Conservation (phyloP, 2,888 invertebrate species). For the Hoplodrina ambigua region DNA sequence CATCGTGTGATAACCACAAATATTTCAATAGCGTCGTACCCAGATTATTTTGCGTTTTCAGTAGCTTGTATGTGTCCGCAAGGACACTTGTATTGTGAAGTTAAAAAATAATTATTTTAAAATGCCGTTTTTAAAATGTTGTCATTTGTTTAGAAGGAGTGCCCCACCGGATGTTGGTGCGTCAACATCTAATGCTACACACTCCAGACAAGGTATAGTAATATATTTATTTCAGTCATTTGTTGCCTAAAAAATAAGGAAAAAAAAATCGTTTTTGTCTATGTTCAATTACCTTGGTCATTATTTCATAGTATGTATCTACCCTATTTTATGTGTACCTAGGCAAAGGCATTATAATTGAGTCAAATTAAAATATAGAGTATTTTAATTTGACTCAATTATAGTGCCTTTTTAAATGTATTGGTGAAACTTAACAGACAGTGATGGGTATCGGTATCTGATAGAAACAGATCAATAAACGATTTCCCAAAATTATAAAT, state of each 20-base stretch:
- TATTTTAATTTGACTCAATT: not conserved
- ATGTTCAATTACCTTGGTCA: not conserved
- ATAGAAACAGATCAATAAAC: not conserved
- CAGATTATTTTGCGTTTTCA: conserved; percentile 13
- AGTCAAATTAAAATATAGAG: too few species aligned
- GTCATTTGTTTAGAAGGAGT: conserved; percentile 76
- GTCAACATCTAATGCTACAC: conserved; percentile 80
- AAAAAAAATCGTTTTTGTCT: not conserved
- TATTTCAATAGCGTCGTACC: not conserved
- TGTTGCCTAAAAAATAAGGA: not conserved
- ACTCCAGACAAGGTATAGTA: conserved; percentile 86
- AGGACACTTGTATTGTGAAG: conserved; percentile 15
- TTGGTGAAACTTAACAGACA: not conserved
- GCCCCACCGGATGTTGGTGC: conserved; percentile 84
- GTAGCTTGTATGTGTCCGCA: conserved; percentile 12
- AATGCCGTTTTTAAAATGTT: conserved; percentile 24
- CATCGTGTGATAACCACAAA: conserved; percentile 25
- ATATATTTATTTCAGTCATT: not conserved
- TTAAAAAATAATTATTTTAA: not conserved
- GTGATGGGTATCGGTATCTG: not conserved
- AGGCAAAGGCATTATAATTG: too few species aligned
- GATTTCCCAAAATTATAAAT: not conserved
- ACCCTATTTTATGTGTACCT: not conserved
- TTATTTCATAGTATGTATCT: not conserved
- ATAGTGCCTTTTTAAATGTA: not conserved